phyloP scores from a whole-genome alignment of 1,140 invertebrate genomes.

The Aplysia californica region DNA sequence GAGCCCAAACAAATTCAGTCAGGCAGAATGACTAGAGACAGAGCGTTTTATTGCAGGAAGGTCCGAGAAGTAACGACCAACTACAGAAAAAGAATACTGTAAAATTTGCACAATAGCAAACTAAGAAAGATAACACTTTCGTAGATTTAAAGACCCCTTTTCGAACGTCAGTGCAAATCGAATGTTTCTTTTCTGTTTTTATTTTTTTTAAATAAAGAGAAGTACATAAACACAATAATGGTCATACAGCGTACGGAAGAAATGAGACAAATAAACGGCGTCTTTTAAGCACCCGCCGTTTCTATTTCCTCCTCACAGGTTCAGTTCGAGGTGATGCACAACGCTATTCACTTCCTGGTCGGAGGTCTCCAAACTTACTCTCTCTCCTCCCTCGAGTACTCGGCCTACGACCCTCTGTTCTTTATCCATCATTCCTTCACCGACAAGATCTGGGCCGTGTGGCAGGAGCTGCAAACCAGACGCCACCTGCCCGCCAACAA shows the following conservation, averaged over 20 bases:
- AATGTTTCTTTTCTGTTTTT: not conserved
- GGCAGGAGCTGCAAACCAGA: constrained; percentile 38
- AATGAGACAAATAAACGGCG: too few relatives aligned
- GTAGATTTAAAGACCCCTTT: not conserved
- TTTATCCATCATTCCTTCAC: constrained; percentile 34
- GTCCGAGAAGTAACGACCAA: too few relatives aligned
- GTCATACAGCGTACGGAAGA: too few relatives aligned
- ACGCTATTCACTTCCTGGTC: constrained; percentile 34
- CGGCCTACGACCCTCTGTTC: too few relatives aligned
- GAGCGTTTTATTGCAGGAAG: too few relatives aligned
- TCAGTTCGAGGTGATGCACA: constrained; percentile 38
- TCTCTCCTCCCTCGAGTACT: constrained; percentile 32
- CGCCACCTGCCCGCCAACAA: constrained; percentile 21
- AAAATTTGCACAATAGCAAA: not conserved
- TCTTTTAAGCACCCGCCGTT: not conserved
- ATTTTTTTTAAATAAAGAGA: too few relatives aligned
- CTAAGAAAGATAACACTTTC: too few relatives aligned
- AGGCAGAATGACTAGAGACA: too few relatives aligned
- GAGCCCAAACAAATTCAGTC: too few relatives aligned
- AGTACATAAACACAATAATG: too few relatives aligned
- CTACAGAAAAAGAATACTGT: not conserved
- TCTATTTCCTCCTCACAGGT: constrained; percentile 3
- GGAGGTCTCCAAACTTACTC: constrained; percentile 34
- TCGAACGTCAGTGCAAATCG: not conserved
- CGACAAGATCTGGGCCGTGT: constrained; percentile 33